Evolutionary conservation across 2,113 vertebrate species (phyloP), one percentile per base, ranked within the genome.

Genomic region (Tretioscincus oriximinensis): DNA sequence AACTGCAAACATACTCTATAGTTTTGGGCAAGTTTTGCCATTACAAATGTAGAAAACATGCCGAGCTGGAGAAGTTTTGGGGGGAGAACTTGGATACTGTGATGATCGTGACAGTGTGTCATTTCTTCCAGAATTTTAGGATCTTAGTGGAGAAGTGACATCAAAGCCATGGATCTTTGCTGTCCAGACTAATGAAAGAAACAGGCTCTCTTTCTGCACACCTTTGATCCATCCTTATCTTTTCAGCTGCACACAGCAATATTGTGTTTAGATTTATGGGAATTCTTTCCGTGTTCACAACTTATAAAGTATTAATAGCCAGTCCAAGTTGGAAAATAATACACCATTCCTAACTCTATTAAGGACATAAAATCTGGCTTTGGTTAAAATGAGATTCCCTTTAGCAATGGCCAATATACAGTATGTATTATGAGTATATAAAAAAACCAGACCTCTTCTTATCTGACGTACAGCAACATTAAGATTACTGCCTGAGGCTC

Each of bases 281-380:
- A 92, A 92, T 93, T 90, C 88, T 89, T 92, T 90, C 90, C 88
- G 75, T 91, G 89, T 91, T 92, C 91, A 75, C 89, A 88, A 86
- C 86, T 90, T 92, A 87, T 72, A 88, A 82, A 93, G 90, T 81
- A 89, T 92, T 82, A 89, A 88, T 88, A 88, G 89, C 87, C 73
- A 26, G 7, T 93, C 86, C 89, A 92, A 89, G 88, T 67, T 91
- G 90, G 90, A 92, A 94, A 93, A 92, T 90, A 93, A 93, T 89
- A 91, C 71, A 88, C 90, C 91, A 88, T 91, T 90, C 90, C 92
- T 92, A 90, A 92, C 90, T 91, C 86, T 88, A 91, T 92, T 91
- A 93, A 91, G 79, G 91, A 49, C 80, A 88, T 80, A 85, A 92
- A 91, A 90, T 94, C 92, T 94, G 93, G 93, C 89, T 93, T 92